A percentile compares a stretch with the other conserved stretches of the same genome.
Evolutionary conservation across 2,797 vertebrate species (phyloP).

Genomic region (Sorex maritimensis): DNA sequence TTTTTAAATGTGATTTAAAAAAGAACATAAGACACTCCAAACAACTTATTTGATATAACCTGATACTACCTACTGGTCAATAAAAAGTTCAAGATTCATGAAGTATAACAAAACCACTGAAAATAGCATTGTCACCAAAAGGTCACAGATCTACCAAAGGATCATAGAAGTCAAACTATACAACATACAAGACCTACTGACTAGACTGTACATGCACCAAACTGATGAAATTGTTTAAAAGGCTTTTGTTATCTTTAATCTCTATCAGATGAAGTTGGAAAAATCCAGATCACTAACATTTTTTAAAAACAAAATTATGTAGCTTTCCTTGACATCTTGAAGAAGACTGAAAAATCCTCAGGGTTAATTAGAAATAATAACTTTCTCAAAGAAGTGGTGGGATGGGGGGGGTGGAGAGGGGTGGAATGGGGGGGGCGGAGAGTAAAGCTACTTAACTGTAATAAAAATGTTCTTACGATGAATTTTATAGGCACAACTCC

Average conservation of each 20-base stretch:
- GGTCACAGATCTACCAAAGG: too few species aligned
- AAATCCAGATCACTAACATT: not conserved
- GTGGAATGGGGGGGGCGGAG: too few species aligned
- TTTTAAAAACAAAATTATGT: constrained; percentile 55
- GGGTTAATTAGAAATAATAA: constrained; percentile 52
- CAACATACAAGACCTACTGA: constrained; percentile 34
- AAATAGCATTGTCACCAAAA: constrained; percentile 58
- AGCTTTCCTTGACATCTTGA: constrained; percentile 61
- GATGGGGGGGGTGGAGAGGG: too few species aligned
- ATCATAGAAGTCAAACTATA: constrained; percentile 19
- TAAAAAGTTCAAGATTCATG: constrained; percentile 62
- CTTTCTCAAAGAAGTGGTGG: not conserved
- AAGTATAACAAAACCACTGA: constrained; percentile 61
- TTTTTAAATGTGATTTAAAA: too few species aligned
- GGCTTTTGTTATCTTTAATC: constrained; percentile 20
- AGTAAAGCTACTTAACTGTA: not conserved
- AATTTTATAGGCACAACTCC: not conserved
- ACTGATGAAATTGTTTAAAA: constrained; percentile 23
- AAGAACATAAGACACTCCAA: constrained; percentile 49
- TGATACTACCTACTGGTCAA: constrained; percentile 15
- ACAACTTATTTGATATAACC: constrained; percentile 29
- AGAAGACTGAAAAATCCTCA: constrained; percentile 56
- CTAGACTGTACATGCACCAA: constrained; percentile 36
- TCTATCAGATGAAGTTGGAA: constrained; percentile 58
- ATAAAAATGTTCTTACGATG: not conserved